Evolutionary conservation across 2,888 invertebrate species (phyloP).

Genomic region (Pilophorus perplexus): DNA sequence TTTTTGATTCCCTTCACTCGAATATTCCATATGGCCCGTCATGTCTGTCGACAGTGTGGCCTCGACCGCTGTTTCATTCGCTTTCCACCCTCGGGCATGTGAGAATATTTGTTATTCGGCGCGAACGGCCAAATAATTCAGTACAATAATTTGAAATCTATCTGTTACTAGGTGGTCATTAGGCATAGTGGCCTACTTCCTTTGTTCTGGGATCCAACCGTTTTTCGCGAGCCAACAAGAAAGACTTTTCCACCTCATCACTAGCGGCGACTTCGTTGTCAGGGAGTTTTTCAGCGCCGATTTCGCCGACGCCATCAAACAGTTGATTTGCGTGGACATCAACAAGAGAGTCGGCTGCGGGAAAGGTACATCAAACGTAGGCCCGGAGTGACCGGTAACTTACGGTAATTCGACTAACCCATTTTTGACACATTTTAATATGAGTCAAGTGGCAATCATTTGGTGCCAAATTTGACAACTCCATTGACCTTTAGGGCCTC

Average conservation of each 20-base stretch:
- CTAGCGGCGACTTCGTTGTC: slow-evolving; percentile 81
- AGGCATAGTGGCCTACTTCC: slow-evolving; percentile 83
- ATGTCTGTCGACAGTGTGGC: no score
- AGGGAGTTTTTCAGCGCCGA: slow-evolving; percentile 79
- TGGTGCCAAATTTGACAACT: not conserved
- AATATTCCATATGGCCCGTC: no score
- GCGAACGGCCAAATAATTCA: no score
- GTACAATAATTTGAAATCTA: no score
- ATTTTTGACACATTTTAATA: no score
- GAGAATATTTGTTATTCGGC: no score
- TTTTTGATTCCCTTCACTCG: no score
- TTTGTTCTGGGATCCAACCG: slow-evolving; percentile 89
- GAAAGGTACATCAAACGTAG: slow-evolving; percentile 61
- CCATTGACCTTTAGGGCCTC: not conserved
- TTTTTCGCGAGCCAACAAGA: slow-evolving; percentile 89
- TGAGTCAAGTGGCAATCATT: not conserved
- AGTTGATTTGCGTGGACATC: slow-evolving; percentile 76
- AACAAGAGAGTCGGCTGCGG: slow-evolving; percentile 80
- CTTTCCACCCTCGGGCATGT: no score
- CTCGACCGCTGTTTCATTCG: no score
- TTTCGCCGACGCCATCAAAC: slow-evolving; percentile 76
- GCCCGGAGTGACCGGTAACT: no score
- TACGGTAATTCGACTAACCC: no score
- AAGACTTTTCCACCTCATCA: slow-evolving; percentile 92
- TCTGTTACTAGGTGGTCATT: no score